Evolutionary conservation across 2,888 invertebrate genomes (phyloP).

Genomic region (Drosophila kuntzei): DNA sequence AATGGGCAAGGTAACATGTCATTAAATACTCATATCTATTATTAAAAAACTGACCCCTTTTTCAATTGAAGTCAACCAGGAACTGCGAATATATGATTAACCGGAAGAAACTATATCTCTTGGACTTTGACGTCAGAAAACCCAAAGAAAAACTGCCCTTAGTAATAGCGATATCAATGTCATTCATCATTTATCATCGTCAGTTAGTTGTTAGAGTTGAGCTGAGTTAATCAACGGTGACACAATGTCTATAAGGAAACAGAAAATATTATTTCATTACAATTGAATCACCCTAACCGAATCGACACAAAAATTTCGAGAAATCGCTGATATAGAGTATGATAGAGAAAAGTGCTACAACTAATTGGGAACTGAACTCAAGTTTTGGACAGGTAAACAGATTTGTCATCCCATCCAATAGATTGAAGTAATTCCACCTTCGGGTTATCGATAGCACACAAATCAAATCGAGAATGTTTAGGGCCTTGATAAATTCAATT

Average conservation of each 20-base stretch:
- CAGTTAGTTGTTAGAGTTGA: constrained; percentile 8
- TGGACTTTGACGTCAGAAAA: constrained; percentile 52
- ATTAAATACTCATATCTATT: constrained; percentile 27
- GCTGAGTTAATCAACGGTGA: constrained; percentile 59
- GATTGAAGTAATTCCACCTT: constrained; percentile 10
- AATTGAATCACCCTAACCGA: constrained; percentile 68
- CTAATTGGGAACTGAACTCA: constrained; percentile 54
- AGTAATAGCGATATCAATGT: constrained; percentile 42
- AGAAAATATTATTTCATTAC: constrained; percentile 56
- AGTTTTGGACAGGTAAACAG: constrained; percentile 38
- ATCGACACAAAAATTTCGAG: constrained; percentile 39
- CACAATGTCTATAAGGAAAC: constrained; percentile 74
- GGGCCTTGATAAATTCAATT: constrained; percentile 63
- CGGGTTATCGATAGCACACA: constrained; percentile 46
- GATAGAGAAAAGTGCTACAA: constrained; percentile 50
- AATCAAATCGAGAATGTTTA: constrained; percentile 54
- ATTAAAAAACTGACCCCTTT: constrained; percentile 44
- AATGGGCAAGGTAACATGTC: neutral
- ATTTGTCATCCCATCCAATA: constrained; percentile 61
- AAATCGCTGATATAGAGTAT: constrained; percentile 39
- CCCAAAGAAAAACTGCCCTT: constrained; percentile 27
- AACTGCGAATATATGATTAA: constrained; percentile 33
- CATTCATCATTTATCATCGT: constrained; percentile 36
- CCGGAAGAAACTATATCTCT: constrained; percentile 36
- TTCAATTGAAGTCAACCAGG: constrained; percentile 4